Percentiles rank a stretch among this genome's conserved stretches.
These are phyloP conservation scores for human DNA, from an alignment of 2,113 vertebrate genomes.

Conservation along the genomic window DNA sequence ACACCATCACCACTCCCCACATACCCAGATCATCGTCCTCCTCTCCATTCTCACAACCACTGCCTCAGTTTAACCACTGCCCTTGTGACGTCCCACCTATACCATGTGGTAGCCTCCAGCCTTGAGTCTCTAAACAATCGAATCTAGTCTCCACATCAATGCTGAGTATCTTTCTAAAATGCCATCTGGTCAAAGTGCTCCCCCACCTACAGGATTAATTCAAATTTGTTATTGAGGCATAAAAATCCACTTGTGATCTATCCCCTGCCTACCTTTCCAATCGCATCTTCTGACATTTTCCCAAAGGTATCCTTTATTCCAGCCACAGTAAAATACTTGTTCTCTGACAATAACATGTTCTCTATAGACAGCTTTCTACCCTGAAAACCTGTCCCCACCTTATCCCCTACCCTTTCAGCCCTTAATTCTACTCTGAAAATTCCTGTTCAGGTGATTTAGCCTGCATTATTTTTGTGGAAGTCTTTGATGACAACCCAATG, in stretches of 20 bases:
- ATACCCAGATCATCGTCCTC: not conserved
- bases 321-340: not conserved
- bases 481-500: not conserved
- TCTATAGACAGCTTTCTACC: not conserved
- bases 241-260: not conserved
- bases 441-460: not conserved
- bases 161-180: slow-evolving; percentile 20
- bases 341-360: not conserved
- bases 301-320: not conserved
- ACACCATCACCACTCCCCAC: not conserved
- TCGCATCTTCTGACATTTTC: not conserved
- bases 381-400: not conserved
- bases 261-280: not conserved
- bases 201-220: not conserved
- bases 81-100: not conserved
- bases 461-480: slow-evolving; percentile 19
- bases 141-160: not conserved
- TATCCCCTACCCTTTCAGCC: not conserved
- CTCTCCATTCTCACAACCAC: not conserved
- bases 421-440: not conserved
- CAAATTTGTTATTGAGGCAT: not conserved
- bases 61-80: not conserved
- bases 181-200: not conserved
- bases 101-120: not conserved
- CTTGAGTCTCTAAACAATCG: not conserved